Evolutionary conservation across 2,888 invertebrate genomes (phyloP).

Genomic region (Clusia tigrina): DNA sequence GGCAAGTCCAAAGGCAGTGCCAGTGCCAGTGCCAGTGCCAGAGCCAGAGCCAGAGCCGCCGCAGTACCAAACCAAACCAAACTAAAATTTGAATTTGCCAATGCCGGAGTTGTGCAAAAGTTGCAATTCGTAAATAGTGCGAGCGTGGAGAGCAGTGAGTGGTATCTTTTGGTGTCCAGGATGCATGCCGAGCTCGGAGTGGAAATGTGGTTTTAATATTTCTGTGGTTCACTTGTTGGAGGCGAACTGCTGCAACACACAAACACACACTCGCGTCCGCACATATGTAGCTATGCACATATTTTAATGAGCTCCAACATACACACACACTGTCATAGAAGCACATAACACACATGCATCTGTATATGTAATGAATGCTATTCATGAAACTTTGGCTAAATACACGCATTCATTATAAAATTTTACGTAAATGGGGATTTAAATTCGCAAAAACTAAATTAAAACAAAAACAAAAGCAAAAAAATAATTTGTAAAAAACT

Average conservation of each 20-base stretch:
- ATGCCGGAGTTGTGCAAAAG: not conserved
- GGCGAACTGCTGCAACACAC: constrained; percentile 20
- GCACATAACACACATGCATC: constrained; percentile 14
- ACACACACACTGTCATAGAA: constrained; percentile 10
- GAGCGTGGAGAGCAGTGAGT: not conserved
- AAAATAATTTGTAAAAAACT: constrained; percentile 24
- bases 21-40: no score
- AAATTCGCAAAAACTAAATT: constrained; percentile 16
- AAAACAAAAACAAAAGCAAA: not conserved
- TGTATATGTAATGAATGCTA: constrained; percentile 48
- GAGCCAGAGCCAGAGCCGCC: no score
- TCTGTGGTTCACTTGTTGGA: constrained; percentile 53
- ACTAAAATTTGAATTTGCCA: not conserved
- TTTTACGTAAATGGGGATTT: constrained; percentile 36
- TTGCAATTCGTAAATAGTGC: not conserved
- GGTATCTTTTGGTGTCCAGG: not conserved
- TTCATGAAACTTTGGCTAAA: constrained; percentile 55
- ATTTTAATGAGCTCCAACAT: constrained; percentile 31
- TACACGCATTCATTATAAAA: constrained; percentile 55
- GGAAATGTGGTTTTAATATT: constrained; percentile 57
- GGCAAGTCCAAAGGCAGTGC: no score
- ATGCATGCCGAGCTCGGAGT: not conserved
- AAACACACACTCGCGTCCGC: not conserved
- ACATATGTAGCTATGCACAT: not conserved
- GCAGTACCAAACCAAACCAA: not conserved